These are phyloP conservation scores for Rugalucina vietnamica DNA, from an alignment of 2,888 invertebrate species.

Conservation along the genomic window DNA sequence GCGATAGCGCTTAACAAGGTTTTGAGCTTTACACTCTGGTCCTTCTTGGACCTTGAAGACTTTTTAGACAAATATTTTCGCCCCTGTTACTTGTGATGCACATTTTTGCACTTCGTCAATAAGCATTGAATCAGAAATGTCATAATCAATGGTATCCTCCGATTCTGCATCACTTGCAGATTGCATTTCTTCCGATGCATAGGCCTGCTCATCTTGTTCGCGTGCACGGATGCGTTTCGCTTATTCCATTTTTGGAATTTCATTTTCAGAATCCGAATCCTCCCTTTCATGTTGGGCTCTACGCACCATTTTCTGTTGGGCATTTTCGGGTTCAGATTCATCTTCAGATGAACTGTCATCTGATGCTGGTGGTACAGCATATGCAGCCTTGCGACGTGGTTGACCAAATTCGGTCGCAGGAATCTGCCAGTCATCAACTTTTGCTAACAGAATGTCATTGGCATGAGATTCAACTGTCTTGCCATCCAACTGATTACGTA, in stretches of 20 bases:
- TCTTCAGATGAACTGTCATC: background rate
- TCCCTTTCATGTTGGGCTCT: background rate
- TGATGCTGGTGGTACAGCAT: conserved; percentile 13
- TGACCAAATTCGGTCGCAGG: conserved; percentile 4
- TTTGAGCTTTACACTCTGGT: too few species aligned
- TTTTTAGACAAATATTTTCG: too few species aligned
- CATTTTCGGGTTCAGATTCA: background rate
- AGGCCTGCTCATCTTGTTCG: background rate
- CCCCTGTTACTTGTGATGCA: too few species aligned
- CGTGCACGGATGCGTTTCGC: background rate
- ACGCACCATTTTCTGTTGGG: background rate
- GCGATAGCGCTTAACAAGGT: too few species aligned
- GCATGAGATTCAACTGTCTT: conserved; percentile 15
- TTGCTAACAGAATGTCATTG: conserved; percentile 13
- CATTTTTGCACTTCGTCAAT: background rate
- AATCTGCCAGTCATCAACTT: conserved; percentile 38
- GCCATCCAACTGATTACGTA: conserved; percentile 32
- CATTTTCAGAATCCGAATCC: conserved; percentile 8
- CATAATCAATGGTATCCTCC: background rate
- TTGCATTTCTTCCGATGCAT: background rate
- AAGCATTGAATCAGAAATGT: background rate
- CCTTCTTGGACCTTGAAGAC: too few species aligned
- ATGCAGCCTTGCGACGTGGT: conserved; percentile 1
- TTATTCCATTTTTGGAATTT: conserved; percentile 38
- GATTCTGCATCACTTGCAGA: background rate